Evolutionary conservation across 1,140 invertebrate genomes (phyloP), one percentile per base, ranked within the genome.

Genomic region (Augochlora pura): DNA sequence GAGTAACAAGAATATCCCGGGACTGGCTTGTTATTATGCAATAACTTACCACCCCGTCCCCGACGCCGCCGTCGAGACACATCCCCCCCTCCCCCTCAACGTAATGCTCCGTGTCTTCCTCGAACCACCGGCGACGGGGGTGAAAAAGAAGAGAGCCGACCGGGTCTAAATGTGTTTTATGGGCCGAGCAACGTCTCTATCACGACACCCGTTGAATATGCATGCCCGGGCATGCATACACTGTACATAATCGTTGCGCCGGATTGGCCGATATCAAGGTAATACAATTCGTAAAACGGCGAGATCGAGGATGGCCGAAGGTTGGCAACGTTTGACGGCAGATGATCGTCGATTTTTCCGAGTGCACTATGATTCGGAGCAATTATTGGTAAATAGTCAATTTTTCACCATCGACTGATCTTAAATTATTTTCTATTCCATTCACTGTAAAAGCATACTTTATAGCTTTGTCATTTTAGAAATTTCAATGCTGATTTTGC

Each of bases 21-120:
- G 82, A 82, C 87, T 85, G 86, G 82, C 90, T 92, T 92, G 90
- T 92, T 92, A 93, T 93, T 93, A 92, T 92, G 91, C 91, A 92
- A 92, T 93, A 92, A 92, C 87, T 93, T 92, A 91, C 84, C 89
- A 85, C 65, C 75, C 77, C 70, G 38, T 73, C 57, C 12, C 62
- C 75, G 27, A 14, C 77, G 71, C 65, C 32, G 71, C 65, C 21
- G 69, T 71, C 74, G 66, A 70, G 32, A 10, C 16, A 14, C 16
- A 32, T 46, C 16, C 64, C 54, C 7, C 16, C n/a, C n/a, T n/a
- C n/a, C n/a, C n/a, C n/a, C n/a, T n/a, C n/a, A n/a, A 23, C 25
- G 42, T 38, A 62, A 62, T 67, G n/a, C n/a, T 12, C 54, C 52
- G 54, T 68, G 65, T 83, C 71, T 83, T 84, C 70, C 49, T 64